phyloP scores from a whole-genome alignment of 1,140 invertebrate genomes.

The Prorops nasuta region DNA sequence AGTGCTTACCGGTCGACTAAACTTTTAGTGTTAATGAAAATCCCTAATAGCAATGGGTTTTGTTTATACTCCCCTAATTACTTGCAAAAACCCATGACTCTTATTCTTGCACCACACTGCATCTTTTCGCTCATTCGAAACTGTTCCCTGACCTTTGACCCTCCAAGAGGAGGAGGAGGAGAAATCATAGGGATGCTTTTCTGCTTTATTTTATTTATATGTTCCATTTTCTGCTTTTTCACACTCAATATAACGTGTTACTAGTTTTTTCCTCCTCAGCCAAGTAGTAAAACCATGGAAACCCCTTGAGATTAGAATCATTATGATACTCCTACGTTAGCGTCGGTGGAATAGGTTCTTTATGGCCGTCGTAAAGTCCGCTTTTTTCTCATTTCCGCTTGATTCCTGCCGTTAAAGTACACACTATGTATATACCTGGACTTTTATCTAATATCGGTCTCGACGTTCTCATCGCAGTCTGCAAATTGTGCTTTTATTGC shows the following conservation, averaged over 20 bases:
- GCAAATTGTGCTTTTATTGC: background rate
- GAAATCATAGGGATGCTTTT: too few species aligned
- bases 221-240: too few species aligned
- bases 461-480: background rate
- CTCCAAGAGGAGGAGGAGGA: too few species aligned
- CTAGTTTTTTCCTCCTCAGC: too few species aligned
- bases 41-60: too few species aligned
- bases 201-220: too few species aligned
- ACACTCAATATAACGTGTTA: too few species aligned
- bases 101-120: too few species aligned
- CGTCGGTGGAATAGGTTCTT: constrained; percentile 23
- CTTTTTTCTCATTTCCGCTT: constrained; percentile 13
- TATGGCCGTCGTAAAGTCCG: constrained; percentile 22
- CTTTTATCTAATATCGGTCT: background rate
- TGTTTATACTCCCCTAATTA: too few species aligned
- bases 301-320: constrained; percentile 23
- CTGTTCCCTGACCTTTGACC: too few species aligned
- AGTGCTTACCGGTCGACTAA: constrained; percentile 4
- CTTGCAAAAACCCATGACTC: too few species aligned
- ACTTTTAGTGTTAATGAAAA: constrained; percentile 12
- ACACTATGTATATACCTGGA: background rate
- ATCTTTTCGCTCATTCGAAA: too few species aligned
- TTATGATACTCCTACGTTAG: constrained; percentile 8
- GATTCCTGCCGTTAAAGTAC: constrained; percentile 1
- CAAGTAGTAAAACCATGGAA: constrained; percentile 7